Percentiles rank a stretch among this genome's conserved stretches.
phyloP scores from a whole-genome alignment of 2,888 invertebrate species.

The Cyaniris semiargus region DNA sequence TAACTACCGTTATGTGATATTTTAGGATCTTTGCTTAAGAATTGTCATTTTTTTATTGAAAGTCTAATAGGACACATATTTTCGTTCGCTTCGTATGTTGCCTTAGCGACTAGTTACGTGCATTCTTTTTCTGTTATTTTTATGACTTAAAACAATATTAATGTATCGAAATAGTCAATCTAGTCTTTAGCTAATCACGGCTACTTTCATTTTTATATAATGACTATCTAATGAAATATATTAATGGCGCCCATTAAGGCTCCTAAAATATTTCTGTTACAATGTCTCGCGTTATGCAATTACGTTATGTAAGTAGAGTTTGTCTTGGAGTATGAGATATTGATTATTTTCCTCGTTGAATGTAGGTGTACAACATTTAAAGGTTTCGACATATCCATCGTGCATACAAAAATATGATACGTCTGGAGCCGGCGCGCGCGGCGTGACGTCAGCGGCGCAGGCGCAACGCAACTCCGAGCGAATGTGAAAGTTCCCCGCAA shows the following conservation, averaged over 20 bases:
- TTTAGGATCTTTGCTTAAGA: background rate
- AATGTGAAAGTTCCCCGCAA: slow-evolving; percentile 76
- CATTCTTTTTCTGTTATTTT: background rate
- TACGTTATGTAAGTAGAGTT: background rate
- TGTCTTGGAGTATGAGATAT: background rate
- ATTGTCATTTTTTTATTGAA: background rate
- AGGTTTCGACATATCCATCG: slow-evolving; percentile 30
- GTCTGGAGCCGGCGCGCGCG: slow-evolving; percentile 31
- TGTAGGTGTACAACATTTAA: slow-evolving; percentile 23
- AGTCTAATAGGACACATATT: background rate
- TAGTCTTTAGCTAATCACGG: background rate
- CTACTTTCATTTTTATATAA: slow-evolving; percentile 1
- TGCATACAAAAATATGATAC: slow-evolving; percentile 31
- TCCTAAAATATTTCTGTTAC: background rate
- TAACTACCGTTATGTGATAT: background rate
- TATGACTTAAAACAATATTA: background rate
- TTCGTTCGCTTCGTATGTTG: background rate
- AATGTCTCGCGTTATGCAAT: background rate
- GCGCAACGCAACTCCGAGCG: slow-evolving; percentile 67
- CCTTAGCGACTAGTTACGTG: background rate
- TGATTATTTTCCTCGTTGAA: slow-evolving; percentile 22
- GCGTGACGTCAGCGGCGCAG: slow-evolving; percentile 66
- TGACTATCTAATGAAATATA: slow-evolving; percentile 4
- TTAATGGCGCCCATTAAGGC: slow-evolving; percentile 8
- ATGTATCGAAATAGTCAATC: background rate